Percentiles rank a stretch among this genome's conserved stretches.
Conservation (phyloP, 30 jellyfish, hydroid and myxozoan species). For the Aurelia aurita complex sp. Pacific region DNA sequence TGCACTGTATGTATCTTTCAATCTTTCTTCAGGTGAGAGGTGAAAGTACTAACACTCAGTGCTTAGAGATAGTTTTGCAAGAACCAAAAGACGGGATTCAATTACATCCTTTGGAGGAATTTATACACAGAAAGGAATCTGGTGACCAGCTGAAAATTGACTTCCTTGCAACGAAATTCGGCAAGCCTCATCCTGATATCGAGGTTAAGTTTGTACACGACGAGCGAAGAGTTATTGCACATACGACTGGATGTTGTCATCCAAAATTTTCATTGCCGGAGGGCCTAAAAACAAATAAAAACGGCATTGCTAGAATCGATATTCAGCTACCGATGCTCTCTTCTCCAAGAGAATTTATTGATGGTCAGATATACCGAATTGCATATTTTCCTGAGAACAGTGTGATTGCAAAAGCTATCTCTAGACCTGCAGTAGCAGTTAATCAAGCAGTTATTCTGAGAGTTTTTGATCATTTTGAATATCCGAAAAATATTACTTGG, state of each 20-base stretch:
- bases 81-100: constrained; percentile 39
- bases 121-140: constrained; percentile 44
- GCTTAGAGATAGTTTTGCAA: constrained; percentile 19
- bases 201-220: constrained; percentile 8
- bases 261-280: constrained; percentile 41
- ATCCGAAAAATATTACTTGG: constrained; percentile 50
- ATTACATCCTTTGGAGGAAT: constrained; percentile 9
- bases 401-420: neutral
- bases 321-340: constrained; percentile 26
- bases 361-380: constrained; percentile 49
- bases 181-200: constrained; percentile 21
- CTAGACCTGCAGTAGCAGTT: neutral
- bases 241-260: constrained; percentile 6
- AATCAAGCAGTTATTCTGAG: neutral
- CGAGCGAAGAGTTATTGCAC: neutral
- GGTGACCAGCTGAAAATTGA: constrained; percentile 24
- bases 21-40: constrained; percentile 29
- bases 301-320: constrained; percentile 13
- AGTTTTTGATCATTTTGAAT: constrained; percentile 32
- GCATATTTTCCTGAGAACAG: constrained; percentile 24
- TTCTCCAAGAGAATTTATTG: constrained; percentile 42
- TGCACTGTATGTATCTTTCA: no score
- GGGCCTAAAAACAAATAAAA: constrained; percentile 4
- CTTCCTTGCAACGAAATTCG: constrained; percentile 33
- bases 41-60: constrained; percentile 12